Base-by-base conservation (phyloP, 2,113 vertebrate species). In the Nycticryphes semicollaris region DNA sequence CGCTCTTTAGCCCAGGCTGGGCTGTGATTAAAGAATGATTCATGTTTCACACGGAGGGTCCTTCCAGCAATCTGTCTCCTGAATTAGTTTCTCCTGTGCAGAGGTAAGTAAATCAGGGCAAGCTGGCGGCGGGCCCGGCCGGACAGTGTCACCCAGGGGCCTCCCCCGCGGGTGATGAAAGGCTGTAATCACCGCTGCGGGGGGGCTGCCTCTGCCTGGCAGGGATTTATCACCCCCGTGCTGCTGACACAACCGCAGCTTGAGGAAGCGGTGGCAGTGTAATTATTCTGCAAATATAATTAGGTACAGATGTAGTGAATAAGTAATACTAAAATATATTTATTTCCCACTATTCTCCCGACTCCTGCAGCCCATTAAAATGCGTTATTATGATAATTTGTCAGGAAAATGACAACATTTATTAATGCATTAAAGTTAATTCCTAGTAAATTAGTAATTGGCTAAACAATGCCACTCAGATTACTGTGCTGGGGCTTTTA, bases 11-110 rank as follows among this genome's bases (percentile, higher is more conserved):
- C 97, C 97, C 97, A 96, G 94, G 85, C 89, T 79, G 96, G 90
- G 95, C 97, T 98, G 97, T 98, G 98, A 98, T 98, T 98, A 98
- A 98, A 98, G 98, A 98, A 98, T 98, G 98, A 99, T 98, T 98
- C 98, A 98, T 97, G 96, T 92, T 91, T 35, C 57, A 93, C 96
- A 76, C 66, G 60, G 96, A 97, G 98, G 97, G 96, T 97, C 98
- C 96, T 97, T 97, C 95, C 97, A 97, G 98, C 96, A 96, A 98
- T 98, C 98, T 45, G 83, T 98, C 98, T 98, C 94, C 87, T 95
- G 97, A 97, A 98, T 98, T 95, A 97, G 97, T 92, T 98, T 98
- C 98, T 98, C 89, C 96, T 28, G 86, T 11, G 94, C 97, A 86
- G 96, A 96, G 96, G 98, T 97, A 96, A 98, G 98, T 98, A 98